phyloP scores from a whole-genome alignment of 1,140 invertebrate species.

The Meloidogyne floridensis region DNA sequence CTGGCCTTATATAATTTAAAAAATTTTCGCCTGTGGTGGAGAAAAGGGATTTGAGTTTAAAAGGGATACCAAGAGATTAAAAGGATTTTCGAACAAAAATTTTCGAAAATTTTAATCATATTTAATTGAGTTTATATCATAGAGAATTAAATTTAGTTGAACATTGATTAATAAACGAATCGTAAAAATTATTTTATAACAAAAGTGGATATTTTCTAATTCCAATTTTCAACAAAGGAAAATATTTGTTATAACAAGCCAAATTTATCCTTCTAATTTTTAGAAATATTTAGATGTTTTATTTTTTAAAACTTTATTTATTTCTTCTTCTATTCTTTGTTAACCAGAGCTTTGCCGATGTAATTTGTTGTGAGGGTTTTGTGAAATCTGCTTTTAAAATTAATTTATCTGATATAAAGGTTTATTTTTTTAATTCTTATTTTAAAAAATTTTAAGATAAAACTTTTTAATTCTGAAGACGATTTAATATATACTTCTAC shows the following conservation, averaged over 20 bases:
- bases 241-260: slow-evolving; percentile 71
- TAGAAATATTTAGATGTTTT: background rate
- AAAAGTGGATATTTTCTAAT: slow-evolving; percentile 87
- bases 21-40: too few species aligned
- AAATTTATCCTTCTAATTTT: too few species aligned
- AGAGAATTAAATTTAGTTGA: too few species aligned
- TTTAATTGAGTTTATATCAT: too few species aligned
- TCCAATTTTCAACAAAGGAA: slow-evolving; percentile 91
- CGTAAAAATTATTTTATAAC: too few species aligned
- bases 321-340: slow-evolving; percentile 10
- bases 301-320: background rate
- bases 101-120: too few species aligned
- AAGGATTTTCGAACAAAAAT: too few species aligned
- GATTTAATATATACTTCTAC: slow-evolving; percentile 78
- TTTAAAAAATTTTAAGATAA: slow-evolving; percentile 60
- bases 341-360: slow-evolving; percentile 23
- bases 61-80: too few species aligned
- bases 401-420: slow-evolving; percentile 84
- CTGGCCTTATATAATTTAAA: too few species aligned
- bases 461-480: slow-evolving; percentile 86
- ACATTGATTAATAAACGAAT: too few species aligned
- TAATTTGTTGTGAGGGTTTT: slow-evolving; percentile 83
- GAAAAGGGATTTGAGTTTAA: too few species aligned
- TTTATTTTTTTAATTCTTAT: slow-evolving; percentile 12
- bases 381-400: slow-evolving; percentile 85